Percentiles rank a stretch among this genome's conserved stretches.
phyloP scores from a whole-genome alignment of 2,797 vertebrate genomes.

The Hafferia zeledoni region DNA sequence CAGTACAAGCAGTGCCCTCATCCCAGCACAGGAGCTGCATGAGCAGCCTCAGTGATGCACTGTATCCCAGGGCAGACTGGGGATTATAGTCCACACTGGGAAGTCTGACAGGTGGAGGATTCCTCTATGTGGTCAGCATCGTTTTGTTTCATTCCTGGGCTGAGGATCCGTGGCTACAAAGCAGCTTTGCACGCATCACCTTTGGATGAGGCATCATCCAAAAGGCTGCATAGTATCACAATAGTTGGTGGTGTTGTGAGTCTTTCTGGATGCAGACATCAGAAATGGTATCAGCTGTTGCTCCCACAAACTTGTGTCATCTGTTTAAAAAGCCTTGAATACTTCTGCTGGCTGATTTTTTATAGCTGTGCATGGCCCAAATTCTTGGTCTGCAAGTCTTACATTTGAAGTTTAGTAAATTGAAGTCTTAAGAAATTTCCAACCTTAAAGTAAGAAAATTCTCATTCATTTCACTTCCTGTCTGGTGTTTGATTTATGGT shows the following conservation, averaged over 20 bases:
- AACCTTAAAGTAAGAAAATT: background rate
- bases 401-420: background rate
- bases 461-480: background rate
- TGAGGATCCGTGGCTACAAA: fast-evolving
- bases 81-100: background rate
- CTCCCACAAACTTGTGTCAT: background rate
- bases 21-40: background rate
- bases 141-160: background rate
- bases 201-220: background rate
- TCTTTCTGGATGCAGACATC: background rate
- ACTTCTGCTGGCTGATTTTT: background rate
- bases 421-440: background rate
- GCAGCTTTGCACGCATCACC: background rate
- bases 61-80: background rate
- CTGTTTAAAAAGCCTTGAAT: background rate
- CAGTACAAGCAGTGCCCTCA: background rate
- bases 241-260: background rate
- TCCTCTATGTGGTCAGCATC: background rate
- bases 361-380: background rate
- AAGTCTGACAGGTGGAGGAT: background rate
- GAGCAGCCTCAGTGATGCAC: background rate
- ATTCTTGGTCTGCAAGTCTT: background rate
- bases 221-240: background rate
- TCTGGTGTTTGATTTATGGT: background rate
- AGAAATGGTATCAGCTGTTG: background rate